These are phyloP conservation scores for Circaetus gallicus DNA, from an alignment of 2,113 vertebrate species.

Conservation along the genomic window DNA sequence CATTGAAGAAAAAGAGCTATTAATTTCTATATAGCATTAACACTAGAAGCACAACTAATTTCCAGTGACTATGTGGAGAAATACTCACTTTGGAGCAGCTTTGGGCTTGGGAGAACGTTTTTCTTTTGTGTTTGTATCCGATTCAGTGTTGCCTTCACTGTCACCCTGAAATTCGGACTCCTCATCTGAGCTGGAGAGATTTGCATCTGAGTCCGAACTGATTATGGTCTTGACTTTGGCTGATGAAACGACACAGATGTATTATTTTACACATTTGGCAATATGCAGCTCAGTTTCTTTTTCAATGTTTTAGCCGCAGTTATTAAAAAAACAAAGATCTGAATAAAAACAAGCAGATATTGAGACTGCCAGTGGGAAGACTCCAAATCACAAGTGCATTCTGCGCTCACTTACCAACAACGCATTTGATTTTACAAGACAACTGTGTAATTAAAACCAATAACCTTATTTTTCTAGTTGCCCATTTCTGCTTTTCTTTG, in stretches of 20 bases:
- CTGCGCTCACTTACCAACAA: neutral
- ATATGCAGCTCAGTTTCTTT: neutral
- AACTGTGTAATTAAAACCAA: neutral
- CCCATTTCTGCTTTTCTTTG: neutral
- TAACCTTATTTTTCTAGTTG: neutral
- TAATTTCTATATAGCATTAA: neutral
- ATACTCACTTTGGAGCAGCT: constrained; percentile 64
- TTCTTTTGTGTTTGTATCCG: neutral
- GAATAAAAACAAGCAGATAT: neutral
- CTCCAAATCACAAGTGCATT: neutral
- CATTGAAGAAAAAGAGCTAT: neutral
- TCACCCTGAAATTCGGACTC: neutral
- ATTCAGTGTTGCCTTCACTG: constrained; percentile 4
- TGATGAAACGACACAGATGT: constrained; percentile 35
- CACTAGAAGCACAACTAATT: neutral
- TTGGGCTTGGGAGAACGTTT: constrained; percentile 44
- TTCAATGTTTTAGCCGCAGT: neutral
- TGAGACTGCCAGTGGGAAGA: neutral
- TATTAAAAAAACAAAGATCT: neutral
- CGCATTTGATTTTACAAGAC: neutral
- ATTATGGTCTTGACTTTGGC: constrained; percentile 64
- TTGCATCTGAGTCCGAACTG: constrained; percentile 51
- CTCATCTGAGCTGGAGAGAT: constrained; percentile 47
- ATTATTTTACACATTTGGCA: constrained; percentile 3
- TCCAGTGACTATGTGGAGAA: neutral